Evolutionary conservation across 2,797 vertebrate species (phyloP).

Genomic region (Eulemur rubriventer): DNA sequence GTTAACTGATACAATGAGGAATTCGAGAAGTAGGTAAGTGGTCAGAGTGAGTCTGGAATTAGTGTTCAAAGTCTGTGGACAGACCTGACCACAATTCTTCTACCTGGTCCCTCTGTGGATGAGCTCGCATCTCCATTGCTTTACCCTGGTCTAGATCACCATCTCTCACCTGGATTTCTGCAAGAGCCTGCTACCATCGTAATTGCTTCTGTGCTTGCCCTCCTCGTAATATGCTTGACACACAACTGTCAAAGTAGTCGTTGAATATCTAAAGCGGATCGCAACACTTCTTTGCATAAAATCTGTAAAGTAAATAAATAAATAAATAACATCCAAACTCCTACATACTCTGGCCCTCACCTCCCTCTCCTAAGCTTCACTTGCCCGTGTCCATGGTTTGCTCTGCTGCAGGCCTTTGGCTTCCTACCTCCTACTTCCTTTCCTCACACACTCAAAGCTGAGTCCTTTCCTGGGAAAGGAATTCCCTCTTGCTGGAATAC

Average conservation of each 20-base stretch:
- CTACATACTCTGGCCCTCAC: too few species aligned
- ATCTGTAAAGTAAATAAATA: background rate
- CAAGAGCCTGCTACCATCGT: background rate
- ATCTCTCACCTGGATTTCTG: background rate
- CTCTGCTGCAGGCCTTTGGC: background rate
- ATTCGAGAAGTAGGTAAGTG: background rate
- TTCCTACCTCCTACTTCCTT: background rate
- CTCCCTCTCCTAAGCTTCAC: background rate
- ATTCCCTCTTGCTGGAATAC: background rate
- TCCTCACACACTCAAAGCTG: background rate
- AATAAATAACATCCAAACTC: background rate
- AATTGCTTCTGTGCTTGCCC: background rate
- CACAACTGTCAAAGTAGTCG: background rate
- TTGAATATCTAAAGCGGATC: background rate
- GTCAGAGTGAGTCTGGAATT: background rate
- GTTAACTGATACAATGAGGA: background rate
- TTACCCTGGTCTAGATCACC: background rate
- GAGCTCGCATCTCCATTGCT: background rate
- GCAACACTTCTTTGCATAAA: background rate
- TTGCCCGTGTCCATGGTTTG: background rate
- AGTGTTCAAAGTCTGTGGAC: background rate
- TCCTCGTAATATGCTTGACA: background rate
- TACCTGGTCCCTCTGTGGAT: background rate
- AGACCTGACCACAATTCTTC: background rate
- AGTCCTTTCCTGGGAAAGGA: background rate